Conservation (phyloP, 2,888 invertebrate species). For the Cataglyphis rosenhaueri region DNA sequence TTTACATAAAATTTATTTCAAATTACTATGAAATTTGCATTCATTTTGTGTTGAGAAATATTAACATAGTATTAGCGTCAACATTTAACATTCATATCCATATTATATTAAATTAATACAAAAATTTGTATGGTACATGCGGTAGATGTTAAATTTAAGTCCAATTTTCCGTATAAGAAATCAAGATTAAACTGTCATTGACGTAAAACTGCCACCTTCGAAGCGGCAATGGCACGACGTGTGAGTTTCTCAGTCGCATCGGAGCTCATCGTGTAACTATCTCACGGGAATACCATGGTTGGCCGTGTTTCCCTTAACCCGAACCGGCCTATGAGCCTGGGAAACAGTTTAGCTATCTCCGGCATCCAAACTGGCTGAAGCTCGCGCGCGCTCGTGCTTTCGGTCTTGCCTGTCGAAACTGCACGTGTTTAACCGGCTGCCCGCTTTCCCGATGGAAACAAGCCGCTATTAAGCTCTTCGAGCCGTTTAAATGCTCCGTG, state of each 20-base stretch:
- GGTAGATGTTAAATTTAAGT: too few species aligned
- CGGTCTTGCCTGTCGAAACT: slow-evolving; percentile 69
- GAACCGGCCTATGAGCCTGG: slow-evolving; percentile 55
- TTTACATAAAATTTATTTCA: too few species aligned
- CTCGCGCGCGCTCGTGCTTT: slow-evolving; percentile 63
- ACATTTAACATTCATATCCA: too few species aligned
- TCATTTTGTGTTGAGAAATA: too few species aligned
- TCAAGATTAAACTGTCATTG: slow-evolving; percentile 5
- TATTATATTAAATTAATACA: too few species aligned
- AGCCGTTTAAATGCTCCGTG: slow-evolving; percentile 67
- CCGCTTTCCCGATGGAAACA: slow-evolving; percentile 63
- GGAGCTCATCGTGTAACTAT: slow-evolving; percentile 55
- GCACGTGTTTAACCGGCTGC: slow-evolving; percentile 68
- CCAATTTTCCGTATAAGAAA: neutral
- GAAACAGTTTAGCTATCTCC: slow-evolving; percentile 69
- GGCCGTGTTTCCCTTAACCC: slow-evolving; percentile 68
- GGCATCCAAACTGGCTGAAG: slow-evolving; percentile 69
- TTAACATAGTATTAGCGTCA: too few species aligned
- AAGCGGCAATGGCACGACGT: slow-evolving; percentile 14
- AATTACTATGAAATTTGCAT: too few species aligned
- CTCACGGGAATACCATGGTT: slow-evolving; percentile 58
- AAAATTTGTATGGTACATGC: too few species aligned
- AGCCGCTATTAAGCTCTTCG: slow-evolving; percentile 71
- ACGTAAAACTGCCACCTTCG: neutral
- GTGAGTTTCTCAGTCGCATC: slow-evolving; percentile 42